Evolutionary conservation across 2,113 vertebrate species (phyloP).

Genomic region (Chlorodrepanis virens): DNA sequence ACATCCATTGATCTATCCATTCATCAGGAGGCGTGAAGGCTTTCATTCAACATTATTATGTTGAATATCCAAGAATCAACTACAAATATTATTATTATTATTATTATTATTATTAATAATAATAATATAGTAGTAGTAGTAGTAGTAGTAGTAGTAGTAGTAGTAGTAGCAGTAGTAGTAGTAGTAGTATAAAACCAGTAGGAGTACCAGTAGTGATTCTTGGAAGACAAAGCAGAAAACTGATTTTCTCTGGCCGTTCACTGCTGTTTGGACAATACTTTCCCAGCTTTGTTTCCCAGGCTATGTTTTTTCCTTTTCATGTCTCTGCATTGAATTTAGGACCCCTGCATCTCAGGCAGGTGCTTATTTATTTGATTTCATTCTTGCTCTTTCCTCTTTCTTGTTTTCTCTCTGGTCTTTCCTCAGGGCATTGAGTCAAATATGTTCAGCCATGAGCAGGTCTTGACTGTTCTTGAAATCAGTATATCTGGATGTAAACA

Average conservation of each 20-base stretch:
- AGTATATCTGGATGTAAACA: not conserved
- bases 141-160: not conserved
- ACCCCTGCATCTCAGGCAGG: rapidly evolving
- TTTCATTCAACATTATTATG: not conserved
- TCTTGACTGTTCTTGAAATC: not conserved
- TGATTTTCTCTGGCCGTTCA: not conserved
- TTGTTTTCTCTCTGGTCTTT: not conserved
- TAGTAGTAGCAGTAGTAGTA: not conserved
- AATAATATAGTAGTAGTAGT: not conserved
- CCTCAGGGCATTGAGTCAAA: not conserved
- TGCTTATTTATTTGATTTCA: not conserved
- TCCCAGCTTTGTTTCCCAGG: not conserved
- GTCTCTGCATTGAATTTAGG: not conserved
- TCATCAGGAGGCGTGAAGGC: not conserved
- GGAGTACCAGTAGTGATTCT: too few relatives aligned
- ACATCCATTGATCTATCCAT: rapidly evolving
- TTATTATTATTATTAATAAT: too few relatives aligned
- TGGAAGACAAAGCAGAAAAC: not conserved
- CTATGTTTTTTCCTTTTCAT: rapidly evolving
- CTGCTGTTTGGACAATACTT: not conserved
- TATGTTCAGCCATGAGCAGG: not conserved
- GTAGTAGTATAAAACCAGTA: not conserved
- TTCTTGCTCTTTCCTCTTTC: not conserved
- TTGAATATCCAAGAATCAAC: not conserved
- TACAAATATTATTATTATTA: too few relatives aligned